Conservation (phyloP, 2,888 invertebrate genomes). For the Clivina fossor region DNA sequence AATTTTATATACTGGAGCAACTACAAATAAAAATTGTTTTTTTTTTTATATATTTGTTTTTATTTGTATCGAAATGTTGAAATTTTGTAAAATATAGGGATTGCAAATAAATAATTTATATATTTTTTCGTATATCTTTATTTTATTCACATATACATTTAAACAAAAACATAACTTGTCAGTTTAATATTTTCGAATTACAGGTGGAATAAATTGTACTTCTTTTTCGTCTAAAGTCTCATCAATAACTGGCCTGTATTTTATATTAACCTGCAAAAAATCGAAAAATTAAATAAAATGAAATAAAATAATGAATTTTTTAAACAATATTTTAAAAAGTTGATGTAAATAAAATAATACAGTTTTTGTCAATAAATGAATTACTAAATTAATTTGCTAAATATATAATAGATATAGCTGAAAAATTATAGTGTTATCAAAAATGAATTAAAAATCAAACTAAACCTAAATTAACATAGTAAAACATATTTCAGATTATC, state of each 20-base stretch:
- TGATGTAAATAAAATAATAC: no score
- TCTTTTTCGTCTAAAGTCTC: constrained; percentile 64
- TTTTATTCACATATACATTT: constrained; percentile 22
- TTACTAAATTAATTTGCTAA: no score
- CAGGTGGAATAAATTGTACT: constrained; percentile 62
- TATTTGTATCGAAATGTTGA: no score
- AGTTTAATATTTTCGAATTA: constrained; percentile 58
- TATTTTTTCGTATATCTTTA: constrained; percentile 25
- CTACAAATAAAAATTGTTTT: constrained; percentile 19
- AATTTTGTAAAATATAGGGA: constrained; percentile 24
- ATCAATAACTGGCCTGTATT: constrained; percentile 74
- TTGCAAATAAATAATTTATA: constrained; percentile 33
- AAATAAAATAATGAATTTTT: no score
- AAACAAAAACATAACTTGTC: constrained; percentile 14
- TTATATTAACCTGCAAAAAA: constrained; percentile 57
- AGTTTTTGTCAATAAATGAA: no score
- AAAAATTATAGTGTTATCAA: no score
- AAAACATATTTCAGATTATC: no score
- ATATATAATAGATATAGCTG: no score
- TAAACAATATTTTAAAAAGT: no score
- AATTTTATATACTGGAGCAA: neutral
- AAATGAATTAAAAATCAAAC: no score
- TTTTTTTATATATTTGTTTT: constrained; percentile 13
- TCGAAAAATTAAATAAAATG: no score
- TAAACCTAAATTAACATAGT: no score